Percentiles rank a stretch among this genome's conserved stretches.
Conservation (phyloP, 2,888 invertebrate genomes). For the Eupithecia inturbata region DNA sequence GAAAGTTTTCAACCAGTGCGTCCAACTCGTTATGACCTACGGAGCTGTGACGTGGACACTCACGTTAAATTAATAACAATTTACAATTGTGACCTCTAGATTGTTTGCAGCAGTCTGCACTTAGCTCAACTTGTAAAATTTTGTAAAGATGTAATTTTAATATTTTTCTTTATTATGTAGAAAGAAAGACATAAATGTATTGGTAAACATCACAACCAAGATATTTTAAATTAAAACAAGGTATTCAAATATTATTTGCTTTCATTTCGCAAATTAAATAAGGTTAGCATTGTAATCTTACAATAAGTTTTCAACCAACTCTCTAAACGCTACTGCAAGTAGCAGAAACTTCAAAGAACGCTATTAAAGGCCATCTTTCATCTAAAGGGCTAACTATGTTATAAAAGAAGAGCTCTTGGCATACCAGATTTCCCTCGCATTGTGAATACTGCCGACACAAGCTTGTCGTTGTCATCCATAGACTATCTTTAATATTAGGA, state of each 20-base stretch:
- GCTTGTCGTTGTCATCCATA: conserved; percentile 4
- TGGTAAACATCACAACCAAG: not conserved
- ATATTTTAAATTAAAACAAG: not conserved
- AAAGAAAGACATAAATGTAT: not conserved
- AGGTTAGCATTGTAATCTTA: not conserved
- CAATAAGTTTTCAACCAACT: not conserved
- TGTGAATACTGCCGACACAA: conserved; percentile 20
- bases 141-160: not conserved
- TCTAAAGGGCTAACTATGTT: conserved; percentile 22
- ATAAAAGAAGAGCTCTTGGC: conserved; percentile 13
- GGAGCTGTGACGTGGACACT: too few relatives aligned
- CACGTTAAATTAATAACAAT: too few relatives aligned
- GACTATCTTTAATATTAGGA: not conserved
- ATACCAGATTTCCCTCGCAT: conserved; percentile 7
- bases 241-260: not conserved
- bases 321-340: not conserved
- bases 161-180: not conserved
- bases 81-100: too few relatives aligned
- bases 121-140: not conserved
- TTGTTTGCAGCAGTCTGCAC: not conserved
- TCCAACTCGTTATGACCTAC: too few relatives aligned
- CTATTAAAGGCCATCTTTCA: conserved; percentile 24
- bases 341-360: conserved; percentile 16
- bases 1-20: too few relatives aligned
- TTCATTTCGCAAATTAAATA: not conserved